Evolutionary conservation across 2,797 vertebrate species (phyloP), one percentile per base, ranked within the genome.

Genomic region (Picus viridis): DNA sequence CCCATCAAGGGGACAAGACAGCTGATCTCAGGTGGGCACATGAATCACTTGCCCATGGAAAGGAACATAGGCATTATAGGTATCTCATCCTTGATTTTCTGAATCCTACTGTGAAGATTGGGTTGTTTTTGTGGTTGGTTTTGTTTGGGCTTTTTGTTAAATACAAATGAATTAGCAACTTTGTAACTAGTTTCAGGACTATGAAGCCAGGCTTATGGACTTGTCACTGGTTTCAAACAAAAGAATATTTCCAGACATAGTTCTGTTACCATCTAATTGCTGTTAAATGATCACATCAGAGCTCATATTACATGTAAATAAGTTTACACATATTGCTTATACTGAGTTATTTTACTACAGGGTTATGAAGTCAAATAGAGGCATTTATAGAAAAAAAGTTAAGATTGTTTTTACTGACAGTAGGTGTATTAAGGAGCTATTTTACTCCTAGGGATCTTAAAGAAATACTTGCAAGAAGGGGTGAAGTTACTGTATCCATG

Each of bases 1-100:
- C 24, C 45, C 10, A 3, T 43, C 6, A 32, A 5, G 8, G 8
- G 49, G 4, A 23, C 0, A 0, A 34, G 13, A 34, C 22, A 69
- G 27, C 8, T 80, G 27, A 18, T 83, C 24, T 69, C 0, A 0
- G 36, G 13, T 36, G 22, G 70, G 34, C 20, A 65, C 6, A 45
- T 1, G 0, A 41, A 69, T 30, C 61, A 61, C 43, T 54, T 72
- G 11, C 29, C 39, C 7, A 16, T 17, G 27, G 12, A 57, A 78
- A 82, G 17, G 19, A 30, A 13, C 47, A 24, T 10, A 65, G 12
- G 3, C 39, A 83, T 13, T 36, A 13, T 49, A 0, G 0, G 12
- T 72, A 41, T 30, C n/a, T 79, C 39, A 63, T 73, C 24, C 47
- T 58, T 1, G 0, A 10, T 65, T 83, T 89, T 74, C 71, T 56